Evolutionary conservation across 2,888 invertebrate species (phyloP).

Genomic region (Agrochola lota): DNA sequence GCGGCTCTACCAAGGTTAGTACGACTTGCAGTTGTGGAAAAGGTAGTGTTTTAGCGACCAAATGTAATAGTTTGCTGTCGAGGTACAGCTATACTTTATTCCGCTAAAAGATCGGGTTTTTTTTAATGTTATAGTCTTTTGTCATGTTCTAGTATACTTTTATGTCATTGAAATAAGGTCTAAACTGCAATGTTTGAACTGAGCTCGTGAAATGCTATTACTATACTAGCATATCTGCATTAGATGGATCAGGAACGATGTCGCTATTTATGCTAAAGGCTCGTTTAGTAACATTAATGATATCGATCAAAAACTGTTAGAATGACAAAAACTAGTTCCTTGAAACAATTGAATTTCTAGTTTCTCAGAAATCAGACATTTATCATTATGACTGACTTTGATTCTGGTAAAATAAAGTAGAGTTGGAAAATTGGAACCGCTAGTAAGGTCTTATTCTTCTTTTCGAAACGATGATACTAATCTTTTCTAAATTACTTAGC

Average conservation of each 20-base stretch:
- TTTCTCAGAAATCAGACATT: neutral
- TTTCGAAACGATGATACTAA: neutral
- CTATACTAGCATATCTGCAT: neutral
- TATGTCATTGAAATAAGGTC: neutral
- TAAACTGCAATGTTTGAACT: neutral
- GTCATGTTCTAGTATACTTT: neutral
- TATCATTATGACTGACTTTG: neutral
- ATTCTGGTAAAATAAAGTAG: neutral
- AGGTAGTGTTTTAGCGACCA: too few relatives aligned
- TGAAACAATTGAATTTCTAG: neutral
- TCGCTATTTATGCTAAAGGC: neutral
- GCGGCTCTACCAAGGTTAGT: too few relatives aligned
- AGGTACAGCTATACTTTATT: too few relatives aligned
- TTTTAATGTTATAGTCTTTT: too few relatives aligned
- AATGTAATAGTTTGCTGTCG: too few relatives aligned
- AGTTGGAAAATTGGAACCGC: neutral
- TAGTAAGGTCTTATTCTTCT: neutral
- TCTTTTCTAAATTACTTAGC: neutral
- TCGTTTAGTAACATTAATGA: neutral
- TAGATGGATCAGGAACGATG: neutral
- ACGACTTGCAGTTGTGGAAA: too few relatives aligned
- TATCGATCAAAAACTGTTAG: too few relatives aligned
- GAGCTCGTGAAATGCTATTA: neutral
- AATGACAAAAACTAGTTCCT: neutral
- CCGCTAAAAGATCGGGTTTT: too few relatives aligned